Conservation (phyloP, 2,888 invertebrate species). For the Dusona sp. region DNA sequence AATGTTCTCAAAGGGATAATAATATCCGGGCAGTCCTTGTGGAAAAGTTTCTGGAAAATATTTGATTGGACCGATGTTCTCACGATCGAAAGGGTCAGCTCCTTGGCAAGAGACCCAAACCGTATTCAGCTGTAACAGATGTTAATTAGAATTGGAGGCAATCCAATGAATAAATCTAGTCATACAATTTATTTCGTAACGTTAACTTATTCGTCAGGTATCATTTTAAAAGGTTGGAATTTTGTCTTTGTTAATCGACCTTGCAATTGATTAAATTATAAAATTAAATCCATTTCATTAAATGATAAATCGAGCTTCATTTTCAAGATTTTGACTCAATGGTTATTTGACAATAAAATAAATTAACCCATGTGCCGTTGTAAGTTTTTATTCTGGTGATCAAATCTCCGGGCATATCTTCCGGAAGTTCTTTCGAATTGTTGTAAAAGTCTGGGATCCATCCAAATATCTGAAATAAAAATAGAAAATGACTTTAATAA, state of each 20-base stretch:
- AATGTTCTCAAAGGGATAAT: constrained; percentile 94
- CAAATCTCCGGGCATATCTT: constrained; percentile 87
- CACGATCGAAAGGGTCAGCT: constrained; percentile 96
- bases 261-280: not conserved
- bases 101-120: constrained; percentile 98
- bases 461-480: constrained; percentile 88
- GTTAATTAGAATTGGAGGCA: not conserved
- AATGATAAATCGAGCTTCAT: not conserved
- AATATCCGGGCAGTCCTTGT: constrained; percentile 94
- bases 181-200: not conserved
- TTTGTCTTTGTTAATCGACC: not conserved
- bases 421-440: constrained; percentile 85
- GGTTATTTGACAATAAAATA: not conserved
- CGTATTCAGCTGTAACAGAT: constrained; percentile 88
- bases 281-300: not conserved
- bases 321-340: not conserved
- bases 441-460: constrained; percentile 90
- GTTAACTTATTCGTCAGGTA: too few species aligned
- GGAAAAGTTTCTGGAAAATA: constrained; percentile 89
- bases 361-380: constrained; percentile 73
- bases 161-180: not conserved
- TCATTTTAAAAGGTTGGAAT: not conserved
- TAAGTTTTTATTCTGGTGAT: constrained; percentile 84
- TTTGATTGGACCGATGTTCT: constrained; percentile 94
- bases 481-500: constrained; percentile 54